These are phyloP conservation scores for Muscidifurax raptorellus DNA, from an alignment of 1,140 invertebrate genomes.

Conservation along the genomic window DNA sequence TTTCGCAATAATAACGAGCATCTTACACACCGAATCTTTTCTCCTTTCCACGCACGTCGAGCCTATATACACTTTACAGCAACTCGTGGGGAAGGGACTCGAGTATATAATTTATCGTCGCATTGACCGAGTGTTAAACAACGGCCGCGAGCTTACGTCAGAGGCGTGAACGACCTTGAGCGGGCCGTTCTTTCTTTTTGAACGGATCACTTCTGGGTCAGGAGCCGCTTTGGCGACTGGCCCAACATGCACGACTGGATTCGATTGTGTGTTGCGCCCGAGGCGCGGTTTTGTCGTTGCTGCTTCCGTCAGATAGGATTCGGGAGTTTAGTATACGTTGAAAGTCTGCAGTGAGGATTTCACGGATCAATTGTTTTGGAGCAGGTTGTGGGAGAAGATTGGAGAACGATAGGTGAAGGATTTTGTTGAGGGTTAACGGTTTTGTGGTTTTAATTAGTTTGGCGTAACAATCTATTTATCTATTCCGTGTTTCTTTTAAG, in stretches of 20 bases:
- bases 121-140: background rate
- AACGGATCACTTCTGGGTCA: constrained; percentile 2
- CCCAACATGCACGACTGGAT: background rate
- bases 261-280: background rate
- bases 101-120: constrained; percentile 8
- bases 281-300: background rate
- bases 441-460: background rate
- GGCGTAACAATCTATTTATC: too few species aligned
- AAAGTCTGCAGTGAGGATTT: background rate
- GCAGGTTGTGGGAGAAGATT: background rate
- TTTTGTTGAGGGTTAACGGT: background rate
- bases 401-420: background rate
- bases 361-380: background rate
- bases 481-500: background rate
- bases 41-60: background rate
- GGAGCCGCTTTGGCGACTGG: background rate
- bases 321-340: background rate
- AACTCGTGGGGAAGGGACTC: background rate
- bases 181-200: background rate
- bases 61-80: background rate
- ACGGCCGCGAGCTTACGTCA: constrained; percentile 18
- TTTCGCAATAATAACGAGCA: background rate
- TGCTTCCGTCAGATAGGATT: background rate
- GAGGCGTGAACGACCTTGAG: background rate
- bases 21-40: background rate